Evolutionary conservation across 2,797 vertebrate species (phyloP), one percentile per base, ranked within the genome.

Genomic region (Gobio occitaniae): DNA sequence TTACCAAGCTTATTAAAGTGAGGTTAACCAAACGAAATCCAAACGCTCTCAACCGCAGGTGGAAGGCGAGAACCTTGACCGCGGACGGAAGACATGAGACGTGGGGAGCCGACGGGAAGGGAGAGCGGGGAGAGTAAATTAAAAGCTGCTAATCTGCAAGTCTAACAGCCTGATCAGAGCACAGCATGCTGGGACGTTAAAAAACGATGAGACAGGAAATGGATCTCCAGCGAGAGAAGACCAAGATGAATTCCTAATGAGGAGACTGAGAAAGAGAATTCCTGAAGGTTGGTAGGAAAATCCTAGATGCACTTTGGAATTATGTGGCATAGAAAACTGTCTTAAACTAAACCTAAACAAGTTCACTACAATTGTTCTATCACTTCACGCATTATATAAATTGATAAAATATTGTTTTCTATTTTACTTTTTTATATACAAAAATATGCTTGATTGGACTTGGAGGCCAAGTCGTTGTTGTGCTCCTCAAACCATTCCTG

Each of bases 1-100:
- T 68, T 59, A 74, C 69, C 41, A 41, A n/a, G 50, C 25, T 69
- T 78, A 84, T 84, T 84, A 70, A 77, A 84, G 36, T 16, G 75
- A 70, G 74, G 75, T 84, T 84, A 84, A 77, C 50, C 74, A 84
- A 78, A 78, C 32, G 59, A 77, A 84, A 69, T 78, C 29, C 48
- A 78, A 29, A 59, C 12, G 19, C 19, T 56, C n/a, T 66, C 54
- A 16, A 78, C 63, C 25, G 15, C 61, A 65, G 56, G 41, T 48
- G 61, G 29, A 76, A 70, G 71, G 74, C 32, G 71, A 69, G 47
- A 78, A 29, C 29, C 63, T 70, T 56, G 75, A 78, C 63, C 25
- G 2, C 4, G 25, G 65, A 78, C 2, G 2, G 65, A 69, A 17
- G 76, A 63, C 29, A 5, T 32, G 63, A 69, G 50, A 32, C 2